Evolutionary conservation across 2,888 invertebrate genomes (phyloP).

Genomic region (Gortyna flavago): DNA sequence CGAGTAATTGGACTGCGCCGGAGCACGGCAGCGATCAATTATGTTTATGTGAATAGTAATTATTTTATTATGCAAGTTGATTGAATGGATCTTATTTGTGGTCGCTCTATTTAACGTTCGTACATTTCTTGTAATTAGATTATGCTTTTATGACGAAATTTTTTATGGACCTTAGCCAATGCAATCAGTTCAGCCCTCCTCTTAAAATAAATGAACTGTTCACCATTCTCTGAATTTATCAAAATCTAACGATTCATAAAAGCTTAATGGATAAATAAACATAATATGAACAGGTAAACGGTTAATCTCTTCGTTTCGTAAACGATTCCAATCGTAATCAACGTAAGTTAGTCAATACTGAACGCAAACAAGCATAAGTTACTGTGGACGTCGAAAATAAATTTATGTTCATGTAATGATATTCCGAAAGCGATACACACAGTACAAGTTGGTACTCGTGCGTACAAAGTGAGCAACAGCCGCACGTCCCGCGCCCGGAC

Average conservation of each 20-base stretch:
- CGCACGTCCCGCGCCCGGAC: conserved; percentile 55
- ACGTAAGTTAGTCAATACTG: conserved; percentile 61
- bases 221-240: conserved; percentile 24
- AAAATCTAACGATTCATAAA: conserved; percentile 26
- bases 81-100: conserved; percentile 62
- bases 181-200: neutral
- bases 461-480: conserved; percentile 67
- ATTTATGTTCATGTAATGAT: conserved; percentile 76
- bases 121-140: conserved; percentile 54
- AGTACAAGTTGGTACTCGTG: conserved; percentile 61
- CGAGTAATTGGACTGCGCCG: conserved; percentile 72
- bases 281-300: conserved; percentile 38
- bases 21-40: conserved; percentile 73
- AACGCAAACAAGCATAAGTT: conserved; percentile 73
- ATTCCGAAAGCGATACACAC: conserved; percentile 71
- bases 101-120: conserved; percentile 37
- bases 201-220: conserved; percentile 20
- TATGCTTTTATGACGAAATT: conserved; percentile 28
- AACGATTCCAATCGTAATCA: conserved; percentile 66
- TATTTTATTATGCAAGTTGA: conserved; percentile 71
- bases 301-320: conserved; percentile 53
- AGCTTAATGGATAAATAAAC: conserved; percentile 39
- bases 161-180: conserved; percentile 18
- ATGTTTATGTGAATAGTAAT: conserved; percentile 74
- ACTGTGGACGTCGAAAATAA: conserved; percentile 69